Evolutionary conservation across 2,888 invertebrate species (phyloP), one percentile per base, ranked within the genome.

Genomic region (Plemyria rubiginata): DNA sequence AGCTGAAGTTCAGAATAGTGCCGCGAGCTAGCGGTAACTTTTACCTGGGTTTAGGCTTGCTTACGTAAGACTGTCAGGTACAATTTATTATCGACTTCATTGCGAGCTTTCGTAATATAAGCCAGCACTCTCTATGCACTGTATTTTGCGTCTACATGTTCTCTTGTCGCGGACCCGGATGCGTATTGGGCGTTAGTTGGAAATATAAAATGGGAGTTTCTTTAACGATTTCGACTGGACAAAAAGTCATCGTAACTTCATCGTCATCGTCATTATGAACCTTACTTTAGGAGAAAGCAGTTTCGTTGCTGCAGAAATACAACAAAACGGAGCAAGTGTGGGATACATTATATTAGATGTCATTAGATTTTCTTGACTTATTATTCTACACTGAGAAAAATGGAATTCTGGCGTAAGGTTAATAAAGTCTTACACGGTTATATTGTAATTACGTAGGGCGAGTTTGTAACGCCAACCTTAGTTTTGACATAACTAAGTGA

Each of bases 21-120:
- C 79, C 73, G 77, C 80, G 71, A 84, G 84, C 84, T 81, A 86
- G 80, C 81, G 86, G 86, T 86, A 83, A 92, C 91, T 91, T 92
- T 92, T 92, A 92, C 91, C 86, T 82, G 81, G 71, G 74, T 91
- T 32, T 90, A 86, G 81, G 71, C 74, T 91, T 90, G 71, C 74
- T 91, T 90, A 86, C 86, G 87, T 88, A 92, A 92, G 73, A 66
- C 71, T 75, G 83, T 84, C 88, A 86, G 84, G 83, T 80, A 88
- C 88, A 87, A 88, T 90, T 92, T 91, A 90, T 86, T 89, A 89
- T 88, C 81, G 86, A 79, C 85, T 84, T 75, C 84, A 86, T 81
- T 82, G 81, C 84, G 76, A 89, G 87, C 88, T 92, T 91, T 92
- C 92, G 91, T 87, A 91, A 92, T 86, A 74, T 85, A 84, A 65